Evolutionary conservation across 2,888 invertebrate species (phyloP).

Genomic region (Neoscelio sp.): DNA sequence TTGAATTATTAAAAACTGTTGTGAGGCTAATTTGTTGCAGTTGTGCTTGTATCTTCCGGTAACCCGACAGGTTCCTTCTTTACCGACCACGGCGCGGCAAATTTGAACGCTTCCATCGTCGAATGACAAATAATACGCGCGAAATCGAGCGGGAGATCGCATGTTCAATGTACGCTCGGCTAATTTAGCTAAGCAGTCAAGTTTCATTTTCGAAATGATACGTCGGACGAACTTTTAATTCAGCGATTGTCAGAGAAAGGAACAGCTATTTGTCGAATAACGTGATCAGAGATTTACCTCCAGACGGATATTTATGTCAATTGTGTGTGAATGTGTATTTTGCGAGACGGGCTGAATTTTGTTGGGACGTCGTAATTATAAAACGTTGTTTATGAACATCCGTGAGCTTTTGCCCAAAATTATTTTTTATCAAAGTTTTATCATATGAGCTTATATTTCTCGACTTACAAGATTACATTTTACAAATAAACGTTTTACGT

Average conservation of each 20-base stretch:
- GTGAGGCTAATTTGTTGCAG: slow-evolving; percentile 11
- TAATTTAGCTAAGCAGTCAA: slow-evolving; percentile 53
- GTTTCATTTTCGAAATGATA: slow-evolving; percentile 44
- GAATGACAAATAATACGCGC: slow-evolving; percentile 28
- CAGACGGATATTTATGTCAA: slow-evolving; percentile 61
- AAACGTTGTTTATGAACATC: neutral
- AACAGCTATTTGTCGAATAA: slow-evolving; percentile 62
- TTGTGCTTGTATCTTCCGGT: slow-evolving; percentile 16
- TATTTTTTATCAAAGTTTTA: too few species aligned
- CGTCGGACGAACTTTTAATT: slow-evolving; percentile 58
- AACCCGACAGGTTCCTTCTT: slow-evolving; percentile 24
- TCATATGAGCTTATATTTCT: too few species aligned
- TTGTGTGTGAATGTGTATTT: slow-evolving; percentile 31
- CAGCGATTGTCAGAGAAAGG: slow-evolving; percentile 65
- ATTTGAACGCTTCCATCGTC: slow-evolving; percentile 32
- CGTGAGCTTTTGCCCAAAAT: too few species aligned
- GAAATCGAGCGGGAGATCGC: slow-evolving; percentile 58
- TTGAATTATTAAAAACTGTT: slow-evolving; percentile 36
- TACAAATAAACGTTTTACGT: too few species aligned
- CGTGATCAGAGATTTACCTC: slow-evolving; percentile 41
- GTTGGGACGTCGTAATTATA: slow-evolving; percentile 1
- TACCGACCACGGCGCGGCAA: slow-evolving; percentile 31
- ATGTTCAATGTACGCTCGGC: slow-evolving; percentile 29
- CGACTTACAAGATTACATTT: too few species aligned
- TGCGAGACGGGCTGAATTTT: slow-evolving; percentile 45